phyloP scores from a whole-genome alignment of 2,888 invertebrate species.

The Synergus japonicus region DNA sequence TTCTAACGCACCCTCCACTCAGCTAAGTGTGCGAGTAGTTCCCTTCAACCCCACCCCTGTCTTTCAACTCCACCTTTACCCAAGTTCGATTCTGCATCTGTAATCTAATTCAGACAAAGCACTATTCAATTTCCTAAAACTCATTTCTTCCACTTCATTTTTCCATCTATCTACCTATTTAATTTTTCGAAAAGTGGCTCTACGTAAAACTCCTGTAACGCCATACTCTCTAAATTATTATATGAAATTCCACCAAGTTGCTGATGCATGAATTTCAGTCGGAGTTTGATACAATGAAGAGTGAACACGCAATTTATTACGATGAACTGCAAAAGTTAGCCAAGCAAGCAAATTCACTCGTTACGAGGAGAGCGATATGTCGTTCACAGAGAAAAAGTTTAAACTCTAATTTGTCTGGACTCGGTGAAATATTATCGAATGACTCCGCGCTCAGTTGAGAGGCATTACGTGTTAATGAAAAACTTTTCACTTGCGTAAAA shows the following conservation, averaged over 20 bases:
- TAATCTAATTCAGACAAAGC: no score
- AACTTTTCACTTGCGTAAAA: constrained; percentile 13
- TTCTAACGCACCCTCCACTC: constrained; percentile 49
- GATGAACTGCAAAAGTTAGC: constrained; percentile 40
- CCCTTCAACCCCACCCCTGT: neutral
- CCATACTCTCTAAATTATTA: neutral
- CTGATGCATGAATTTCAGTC: constrained; percentile 21
- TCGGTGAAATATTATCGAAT: constrained; percentile 20
- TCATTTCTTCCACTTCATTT: no score
- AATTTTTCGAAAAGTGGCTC: neutral
- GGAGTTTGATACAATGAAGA: constrained; percentile 26
- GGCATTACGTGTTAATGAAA: constrained; percentile 27
- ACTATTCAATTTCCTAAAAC: no score
- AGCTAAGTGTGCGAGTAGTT: constrained; percentile 25
- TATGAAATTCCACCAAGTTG: neutral
- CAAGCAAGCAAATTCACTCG: constrained; percentile 29
- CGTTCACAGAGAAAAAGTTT: constrained; percentile 26
- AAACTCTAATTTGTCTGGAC: constrained; percentile 22
- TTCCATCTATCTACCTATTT: no score
- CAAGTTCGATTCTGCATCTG: neutral
- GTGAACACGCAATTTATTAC: constrained; percentile 29
- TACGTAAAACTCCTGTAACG: neutral
- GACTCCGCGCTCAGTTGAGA: neutral
- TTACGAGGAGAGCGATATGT: constrained; percentile 11
- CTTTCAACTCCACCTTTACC: constrained; percentile 28